These are phyloP conservation scores for Acronicta aceris DNA, from an alignment of 2,888 invertebrate genomes.

Conservation along the genomic window DNA sequence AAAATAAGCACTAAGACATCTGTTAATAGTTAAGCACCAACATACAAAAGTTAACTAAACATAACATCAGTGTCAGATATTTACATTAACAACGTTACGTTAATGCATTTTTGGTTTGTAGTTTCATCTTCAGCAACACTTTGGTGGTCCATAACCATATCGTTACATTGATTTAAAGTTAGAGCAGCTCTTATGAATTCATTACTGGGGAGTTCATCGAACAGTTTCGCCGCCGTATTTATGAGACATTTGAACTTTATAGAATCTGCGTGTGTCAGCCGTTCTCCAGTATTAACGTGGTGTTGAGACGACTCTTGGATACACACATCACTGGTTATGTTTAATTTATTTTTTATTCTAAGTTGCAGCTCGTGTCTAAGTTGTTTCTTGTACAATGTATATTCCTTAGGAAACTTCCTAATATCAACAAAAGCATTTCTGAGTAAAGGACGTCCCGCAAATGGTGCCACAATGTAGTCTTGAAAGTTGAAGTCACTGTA, in stretches of 20 bases:
- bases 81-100: neutral
- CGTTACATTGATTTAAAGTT: neutral
- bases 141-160: neutral
- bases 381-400: conserved; percentile 22
- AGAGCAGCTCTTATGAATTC: conserved; percentile 5
- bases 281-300: neutral
- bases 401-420: conserved; percentile 30
- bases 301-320: conserved; percentile 9
- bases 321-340: neutral
- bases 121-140: neutral
- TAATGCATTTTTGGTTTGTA: neutral
- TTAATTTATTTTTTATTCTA: neutral
- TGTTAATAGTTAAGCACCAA: too few relatives aligned
- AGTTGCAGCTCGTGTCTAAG: neutral
- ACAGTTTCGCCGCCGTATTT: conserved; percentile 5
- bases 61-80: too few relatives aligned
- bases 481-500: conserved; percentile 50
- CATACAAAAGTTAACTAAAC: too few relatives aligned
- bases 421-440: conserved; percentile 14
- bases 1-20: too few relatives aligned
- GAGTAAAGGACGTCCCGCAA: conserved; percentile 9
- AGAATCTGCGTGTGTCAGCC: neutral
- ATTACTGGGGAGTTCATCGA: neutral
- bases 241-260: neutral
- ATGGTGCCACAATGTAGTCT: conserved; percentile 50